Percentiles rank a stretch among this genome's conserved stretches.
Evolutionary conservation across 2,888 invertebrate genomes (phyloP).

Genomic region (Apoda limacodes): DNA sequence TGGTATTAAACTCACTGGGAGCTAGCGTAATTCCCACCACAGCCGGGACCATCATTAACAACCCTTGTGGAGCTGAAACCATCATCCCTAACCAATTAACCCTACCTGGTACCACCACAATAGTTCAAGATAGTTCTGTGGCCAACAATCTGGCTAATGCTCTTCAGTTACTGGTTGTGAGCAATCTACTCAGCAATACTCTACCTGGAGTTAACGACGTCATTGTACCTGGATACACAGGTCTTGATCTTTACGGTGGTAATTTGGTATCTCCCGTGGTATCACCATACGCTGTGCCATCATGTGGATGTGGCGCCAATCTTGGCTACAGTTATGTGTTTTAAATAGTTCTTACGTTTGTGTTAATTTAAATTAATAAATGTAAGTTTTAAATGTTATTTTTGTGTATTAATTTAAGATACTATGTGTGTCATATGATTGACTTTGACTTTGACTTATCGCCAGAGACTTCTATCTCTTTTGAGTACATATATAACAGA

Average conservation of each 20-base stretch:
- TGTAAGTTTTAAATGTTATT: too few relatives aligned
- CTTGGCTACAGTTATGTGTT: too few relatives aligned
- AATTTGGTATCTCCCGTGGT: constrained; percentile 14
- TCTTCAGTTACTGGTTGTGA: constrained; percentile 45
- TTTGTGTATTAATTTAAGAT: too few relatives aligned
- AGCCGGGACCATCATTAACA: constrained; percentile 2
- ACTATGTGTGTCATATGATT: too few relatives aligned
- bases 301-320: too few relatives aligned
- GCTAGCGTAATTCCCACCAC: too few relatives aligned
- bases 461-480: too few relatives aligned
- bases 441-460: too few relatives aligned
- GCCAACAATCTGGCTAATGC: constrained; percentile 51
- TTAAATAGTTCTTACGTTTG: too few relatives aligned
- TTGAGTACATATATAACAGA: too few relatives aligned
- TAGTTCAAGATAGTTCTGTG: constrained; percentile 46
- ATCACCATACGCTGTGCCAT: not conserved
- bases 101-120: constrained; percentile 26
- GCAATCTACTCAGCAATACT: constrained; percentile 42
- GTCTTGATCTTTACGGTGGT: constrained; percentile 14
- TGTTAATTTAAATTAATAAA: too few relatives aligned
- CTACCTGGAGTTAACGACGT: constrained; percentile 29
- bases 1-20: too few relatives aligned
- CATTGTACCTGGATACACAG: constrained; percentile 17
- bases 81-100: constrained; percentile 22
- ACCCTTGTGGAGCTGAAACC: constrained; percentile 16